Base-by-base conservation (phyloP, 1,140 invertebrate genomes). In the Drosophila triauraria region DNA sequence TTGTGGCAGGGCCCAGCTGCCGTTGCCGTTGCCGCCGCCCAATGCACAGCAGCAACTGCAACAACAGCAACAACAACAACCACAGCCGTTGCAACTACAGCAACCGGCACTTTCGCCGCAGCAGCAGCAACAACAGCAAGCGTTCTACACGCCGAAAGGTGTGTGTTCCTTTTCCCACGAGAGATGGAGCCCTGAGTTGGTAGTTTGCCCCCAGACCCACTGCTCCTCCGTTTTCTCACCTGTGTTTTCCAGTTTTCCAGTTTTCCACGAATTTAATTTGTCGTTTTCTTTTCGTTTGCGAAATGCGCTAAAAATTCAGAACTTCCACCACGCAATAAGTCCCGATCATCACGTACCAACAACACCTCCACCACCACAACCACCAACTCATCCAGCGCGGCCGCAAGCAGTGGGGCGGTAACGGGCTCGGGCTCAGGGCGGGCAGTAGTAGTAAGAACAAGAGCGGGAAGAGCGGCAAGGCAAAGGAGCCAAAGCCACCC, bases 131-230 rank as follows among this genome's bases (percentile, higher is more conserved):
- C 80, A 68, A 53, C 74, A 82, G 50, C 78, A 81, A 75, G 86
- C 91, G 92, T 96, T 96, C 93, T 95, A 96, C 93, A 94, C 94
- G 69, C 94, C 95, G 53, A 96, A 96, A 96, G 95, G 95, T 95
- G 94, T 92, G 82, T 82, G 38, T 59, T 59, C 20, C 8, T 13
- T 38, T 32, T 13, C 15, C 68, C 48, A 48, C 44, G n/a, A 32
- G 58, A 76, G 53, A 74, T 54, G 64, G 64, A 56, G 57, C 59
- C 48, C 46, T 60, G 64, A 83, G 77, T 56, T 42, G 56, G 25
- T 53, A 75, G 42, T 48, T 72, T 69, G 40, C 67, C 69, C 61
- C 20, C 46, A 43, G 67, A 54, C 47, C 50, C 67, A 27, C 44
- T 56, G 54, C 68, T 50, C 64, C 81, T 82, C 46, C 46, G 48